Evolutionary conservation across 2,888 invertebrate species (phyloP).

Genomic region (Cryptophagus acutangulus): DNA sequence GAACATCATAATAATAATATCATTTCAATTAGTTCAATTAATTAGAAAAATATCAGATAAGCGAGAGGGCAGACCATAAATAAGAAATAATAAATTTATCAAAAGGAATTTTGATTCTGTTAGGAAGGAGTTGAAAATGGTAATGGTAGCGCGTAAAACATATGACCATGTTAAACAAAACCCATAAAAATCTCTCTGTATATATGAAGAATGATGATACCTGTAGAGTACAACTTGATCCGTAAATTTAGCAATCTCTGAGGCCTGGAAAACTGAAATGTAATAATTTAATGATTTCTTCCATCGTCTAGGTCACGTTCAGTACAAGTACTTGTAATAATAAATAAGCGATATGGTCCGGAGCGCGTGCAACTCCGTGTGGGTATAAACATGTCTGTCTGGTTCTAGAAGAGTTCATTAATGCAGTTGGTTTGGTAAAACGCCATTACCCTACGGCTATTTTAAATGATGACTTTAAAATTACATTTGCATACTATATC

Average conservation of each 20-base stretch:
- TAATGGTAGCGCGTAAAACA: too few relatives aligned
- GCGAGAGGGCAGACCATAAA: too few relatives aligned
- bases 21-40: slow-evolving; percentile 1
- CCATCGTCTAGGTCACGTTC: slow-evolving; percentile 47
- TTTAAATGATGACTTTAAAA: slow-evolving; percentile 48
- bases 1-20: too few relatives aligned
- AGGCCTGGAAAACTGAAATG: slow-evolving; percentile 36
- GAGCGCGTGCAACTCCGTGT: slow-evolving; percentile 47
- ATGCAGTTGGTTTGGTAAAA: slow-evolving; percentile 48
- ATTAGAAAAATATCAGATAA: too few relatives aligned
- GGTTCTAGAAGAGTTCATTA: slow-evolving; percentile 48
- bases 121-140: too few relatives aligned
- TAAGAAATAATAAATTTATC: too few relatives aligned
- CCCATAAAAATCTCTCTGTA: too few relatives aligned
- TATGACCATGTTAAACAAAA: too few relatives aligned
- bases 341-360: slow-evolving; percentile 49
- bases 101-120: too few relatives aligned
- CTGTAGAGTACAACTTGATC: too few relatives aligned
- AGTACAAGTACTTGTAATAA: slow-evolving; percentile 45
- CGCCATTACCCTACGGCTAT: slow-evolving; percentile 44
- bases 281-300: slow-evolving; percentile 45
- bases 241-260: too few relatives aligned
- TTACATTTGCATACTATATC: slow-evolving; percentile 45
- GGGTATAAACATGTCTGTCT: slow-evolving; percentile 48
- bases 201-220: too few relatives aligned